Percentiles rank a stretch among this genome's conserved stretches.
These are phyloP conservation scores for Rhingia rostrata DNA, from an alignment of 2,888 invertebrate species.

Conservation along the genomic window DNA sequence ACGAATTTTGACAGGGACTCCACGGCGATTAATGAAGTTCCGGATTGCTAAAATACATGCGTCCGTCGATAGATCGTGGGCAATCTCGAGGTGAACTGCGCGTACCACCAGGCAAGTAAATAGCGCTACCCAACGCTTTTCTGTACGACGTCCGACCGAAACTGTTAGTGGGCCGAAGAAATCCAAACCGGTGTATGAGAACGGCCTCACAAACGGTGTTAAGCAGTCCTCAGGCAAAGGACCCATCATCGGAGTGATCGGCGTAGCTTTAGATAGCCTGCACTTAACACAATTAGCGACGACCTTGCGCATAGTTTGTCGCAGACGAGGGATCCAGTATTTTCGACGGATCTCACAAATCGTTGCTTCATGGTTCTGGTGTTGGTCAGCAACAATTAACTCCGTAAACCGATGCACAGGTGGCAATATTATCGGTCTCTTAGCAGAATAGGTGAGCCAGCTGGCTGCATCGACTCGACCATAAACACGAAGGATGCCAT, in stretches of 20 bases:
- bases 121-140: slow-evolving; percentile 35
- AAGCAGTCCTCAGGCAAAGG: slow-evolving; percentile 19
- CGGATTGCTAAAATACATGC: slow-evolving; percentile 52
- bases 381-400: background rate
- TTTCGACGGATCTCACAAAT: background rate
- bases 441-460: background rate
- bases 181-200: slow-evolving; percentile 53
- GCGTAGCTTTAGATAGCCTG: background rate
- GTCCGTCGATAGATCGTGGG: slow-evolving; percentile 50
- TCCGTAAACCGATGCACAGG: background rate
- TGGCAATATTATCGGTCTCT: background rate
- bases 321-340: background rate
- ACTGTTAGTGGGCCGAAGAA: slow-evolving; percentile 54
- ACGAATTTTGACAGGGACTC: slow-evolving; percentile 44
- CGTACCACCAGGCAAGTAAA: slow-evolving; percentile 26
- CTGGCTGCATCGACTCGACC: background rate
- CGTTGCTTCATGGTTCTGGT: background rate
- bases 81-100: slow-evolving; percentile 57
- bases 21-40: slow-evolving; percentile 63
- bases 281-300: background rate
- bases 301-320: background rate
- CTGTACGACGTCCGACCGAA: slow-evolving; percentile 33
- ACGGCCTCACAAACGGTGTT: slow-evolving; percentile 16
- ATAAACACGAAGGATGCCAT: background rate
- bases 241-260: slow-evolving; percentile 52